Conservation (phyloP, 2,113 vertebrate species). For the Gavialis gangeticus region DNA sequence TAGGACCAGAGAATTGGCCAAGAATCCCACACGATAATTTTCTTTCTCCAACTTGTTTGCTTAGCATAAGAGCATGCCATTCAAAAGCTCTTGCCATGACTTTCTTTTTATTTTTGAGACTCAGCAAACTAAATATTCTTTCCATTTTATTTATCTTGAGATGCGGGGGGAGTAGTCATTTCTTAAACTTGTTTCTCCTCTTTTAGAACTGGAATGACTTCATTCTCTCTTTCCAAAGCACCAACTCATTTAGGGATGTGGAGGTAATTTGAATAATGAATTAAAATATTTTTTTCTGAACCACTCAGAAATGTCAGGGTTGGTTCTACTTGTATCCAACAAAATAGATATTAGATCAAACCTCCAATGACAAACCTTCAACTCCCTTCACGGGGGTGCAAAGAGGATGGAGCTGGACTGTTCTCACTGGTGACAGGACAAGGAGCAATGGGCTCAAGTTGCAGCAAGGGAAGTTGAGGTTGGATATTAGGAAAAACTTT, state of each 20-base stretch:
- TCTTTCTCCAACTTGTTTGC: slow-evolving; percentile 15
- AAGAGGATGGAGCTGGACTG: no score
- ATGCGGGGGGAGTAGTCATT: background rate
- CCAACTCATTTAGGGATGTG: slow-evolving; percentile 58
- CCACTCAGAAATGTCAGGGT: slow-evolving; percentile 4
- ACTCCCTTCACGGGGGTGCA: no score
- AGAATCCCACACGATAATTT: background rate
- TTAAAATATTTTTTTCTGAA: slow-evolving; percentile 47
- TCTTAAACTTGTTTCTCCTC: background rate
- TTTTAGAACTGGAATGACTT: slow-evolving; percentile 6
- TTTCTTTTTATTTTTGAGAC: background rate
- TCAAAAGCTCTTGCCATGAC: background rate
- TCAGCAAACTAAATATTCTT: background rate
- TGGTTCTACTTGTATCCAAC: background rate
- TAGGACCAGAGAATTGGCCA: background rate
- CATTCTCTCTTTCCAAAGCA: slow-evolving; percentile 22
- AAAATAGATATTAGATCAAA: slow-evolving; percentile 40
- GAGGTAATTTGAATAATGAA: slow-evolving; percentile 59
- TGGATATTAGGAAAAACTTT: no score
- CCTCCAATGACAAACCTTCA: background rate
- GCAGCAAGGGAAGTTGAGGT: no score
- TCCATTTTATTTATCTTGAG: background rate
- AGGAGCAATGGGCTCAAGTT: no score
- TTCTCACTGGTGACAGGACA: no score
- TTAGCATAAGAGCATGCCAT: background rate